phyloP scores from a whole-genome alignment of 2,113 vertebrate species.

The Podarcis cretensis region DNA sequence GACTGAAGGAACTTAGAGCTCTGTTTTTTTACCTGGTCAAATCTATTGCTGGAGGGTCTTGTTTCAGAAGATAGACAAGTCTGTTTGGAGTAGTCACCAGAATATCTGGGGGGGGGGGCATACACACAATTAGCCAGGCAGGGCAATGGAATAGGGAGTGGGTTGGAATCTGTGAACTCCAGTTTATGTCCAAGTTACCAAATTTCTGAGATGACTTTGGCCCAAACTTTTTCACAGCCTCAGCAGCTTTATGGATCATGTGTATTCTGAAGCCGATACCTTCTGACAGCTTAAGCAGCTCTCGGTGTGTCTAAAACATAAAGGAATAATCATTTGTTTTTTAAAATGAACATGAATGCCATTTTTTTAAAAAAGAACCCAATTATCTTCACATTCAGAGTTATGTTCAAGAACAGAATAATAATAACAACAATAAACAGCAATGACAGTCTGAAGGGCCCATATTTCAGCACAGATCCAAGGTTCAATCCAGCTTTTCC shows the following conservation, averaged over 20 bases:
- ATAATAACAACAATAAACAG: too few species aligned
- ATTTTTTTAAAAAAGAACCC: too few species aligned
- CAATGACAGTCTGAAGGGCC: not conserved
- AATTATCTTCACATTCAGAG: not conserved
- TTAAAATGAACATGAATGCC: not conserved
- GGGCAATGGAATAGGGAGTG: not conserved
- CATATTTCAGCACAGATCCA: not conserved
- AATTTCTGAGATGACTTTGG: slow-evolving; percentile 92
- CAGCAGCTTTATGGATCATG: slow-evolving; percentile 92
- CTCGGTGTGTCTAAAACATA: slow-evolving; percentile 87
- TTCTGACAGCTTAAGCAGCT: slow-evolving; percentile 90
- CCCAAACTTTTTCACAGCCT: slow-evolving; percentile 92
- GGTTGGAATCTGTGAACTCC: not conserved
- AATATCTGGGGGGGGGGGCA: slow-evolving; percentile 79
- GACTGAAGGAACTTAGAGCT: not conserved
- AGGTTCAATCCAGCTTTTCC: not conserved
- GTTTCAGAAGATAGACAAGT: slow-evolving; percentile 90
- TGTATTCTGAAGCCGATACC: slow-evolving; percentile 92
- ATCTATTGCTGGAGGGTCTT: slow-evolving; percentile 92
- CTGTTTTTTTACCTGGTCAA: slow-evolving; percentile 84
- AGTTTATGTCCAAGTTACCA: slow-evolving; percentile 69
- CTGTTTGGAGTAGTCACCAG: slow-evolving; percentile 96
- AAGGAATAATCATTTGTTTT: slow-evolving; percentile 17
- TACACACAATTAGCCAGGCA: not conserved
- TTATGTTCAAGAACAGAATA: not conserved